Percentiles rank a stretch among this genome's conserved stretches.
These are phyloP conservation scores for Sceloporus undulatus DNA, from an alignment of 2,113 vertebrate genomes.

Conservation along the genomic window DNA sequence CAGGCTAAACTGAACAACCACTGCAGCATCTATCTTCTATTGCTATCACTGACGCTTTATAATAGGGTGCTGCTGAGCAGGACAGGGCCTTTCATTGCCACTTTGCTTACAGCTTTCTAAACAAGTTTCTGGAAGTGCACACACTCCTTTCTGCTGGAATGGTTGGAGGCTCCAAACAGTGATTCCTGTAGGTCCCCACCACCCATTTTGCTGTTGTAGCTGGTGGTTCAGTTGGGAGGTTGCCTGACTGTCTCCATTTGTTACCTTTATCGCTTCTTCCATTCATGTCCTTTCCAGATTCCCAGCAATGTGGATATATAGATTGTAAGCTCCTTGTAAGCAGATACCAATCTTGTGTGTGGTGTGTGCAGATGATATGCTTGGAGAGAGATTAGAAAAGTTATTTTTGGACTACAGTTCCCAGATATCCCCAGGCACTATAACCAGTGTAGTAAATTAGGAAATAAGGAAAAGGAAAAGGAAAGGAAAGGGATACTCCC, in stretches of 20 bases:
- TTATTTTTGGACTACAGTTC: too few species aligned
- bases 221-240: background rate
- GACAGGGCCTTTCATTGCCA: background rate
- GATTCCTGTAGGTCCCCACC: background rate
- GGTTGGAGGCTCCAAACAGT: background rate
- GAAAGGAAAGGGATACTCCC: too few species aligned
- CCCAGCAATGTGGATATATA: background rate
- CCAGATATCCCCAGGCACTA: too few species aligned
- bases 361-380: background rate
- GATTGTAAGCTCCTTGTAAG: background rate
- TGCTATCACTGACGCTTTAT: constrained; percentile 1
- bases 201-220: background rate
- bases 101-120: background rate
- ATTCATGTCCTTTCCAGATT: background rate
- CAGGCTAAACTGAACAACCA: constrained; percentile 23
- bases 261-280: too few species aligned
- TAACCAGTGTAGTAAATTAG: too few species aligned
- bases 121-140: constrained; percentile 4
- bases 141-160: background rate
- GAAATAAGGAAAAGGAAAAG: too few species aligned
- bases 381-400: background rate
- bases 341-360: background rate
- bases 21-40: constrained; percentile 24
- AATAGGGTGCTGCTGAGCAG: constrained; percentile 12
- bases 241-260: background rate